phyloP scores from a whole-genome alignment of 1,140 invertebrate genomes.

The Eumaeus atala region DNA sequence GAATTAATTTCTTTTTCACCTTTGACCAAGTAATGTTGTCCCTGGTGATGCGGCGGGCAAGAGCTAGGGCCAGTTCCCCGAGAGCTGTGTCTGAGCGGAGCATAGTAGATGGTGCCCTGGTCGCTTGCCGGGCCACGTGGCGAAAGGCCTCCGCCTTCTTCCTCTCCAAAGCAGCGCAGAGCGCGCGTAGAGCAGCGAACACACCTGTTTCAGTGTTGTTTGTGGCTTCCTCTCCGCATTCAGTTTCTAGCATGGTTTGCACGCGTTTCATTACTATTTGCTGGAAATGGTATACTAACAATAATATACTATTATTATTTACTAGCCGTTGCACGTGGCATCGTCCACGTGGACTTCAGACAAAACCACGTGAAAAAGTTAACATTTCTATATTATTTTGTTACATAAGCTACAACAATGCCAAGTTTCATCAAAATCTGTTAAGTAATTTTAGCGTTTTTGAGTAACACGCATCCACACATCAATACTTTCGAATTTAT shows the following conservation, averaged over 20 bases:
- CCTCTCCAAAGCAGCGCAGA: conserved; percentile 63
- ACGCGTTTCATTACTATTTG: conserved; percentile 63
- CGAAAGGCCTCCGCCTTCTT: conserved; percentile 63
- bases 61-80: conserved; percentile 59
- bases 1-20: conserved; percentile 44
- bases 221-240: conserved; percentile 60
- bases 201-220: conserved; percentile 46
- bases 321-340: too few species aligned
- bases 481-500: too few species aligned
- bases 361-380: too few species aligned
- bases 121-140: conserved; percentile 62
- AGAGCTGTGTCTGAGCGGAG: conserved; percentile 57
- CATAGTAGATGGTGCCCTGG: conserved; percentile 52
- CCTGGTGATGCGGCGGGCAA: conserved; percentile 62
- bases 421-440: too few species aligned
- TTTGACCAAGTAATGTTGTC: conserved; percentile 72
- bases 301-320: too few species aligned
- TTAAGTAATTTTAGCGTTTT: too few species aligned
- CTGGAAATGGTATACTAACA: conserved; percentile 39
- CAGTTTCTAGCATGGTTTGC: conserved; percentile 61
- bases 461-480: too few species aligned
- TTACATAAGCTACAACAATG: too few species aligned
- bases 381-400: too few species aligned
- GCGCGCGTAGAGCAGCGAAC: conserved; percentile 43
- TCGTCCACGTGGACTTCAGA: too few species aligned